Evolutionary conservation across 2,797 vertebrate species (phyloP).

Genomic region (Neomorphus geoffroyi): DNA sequence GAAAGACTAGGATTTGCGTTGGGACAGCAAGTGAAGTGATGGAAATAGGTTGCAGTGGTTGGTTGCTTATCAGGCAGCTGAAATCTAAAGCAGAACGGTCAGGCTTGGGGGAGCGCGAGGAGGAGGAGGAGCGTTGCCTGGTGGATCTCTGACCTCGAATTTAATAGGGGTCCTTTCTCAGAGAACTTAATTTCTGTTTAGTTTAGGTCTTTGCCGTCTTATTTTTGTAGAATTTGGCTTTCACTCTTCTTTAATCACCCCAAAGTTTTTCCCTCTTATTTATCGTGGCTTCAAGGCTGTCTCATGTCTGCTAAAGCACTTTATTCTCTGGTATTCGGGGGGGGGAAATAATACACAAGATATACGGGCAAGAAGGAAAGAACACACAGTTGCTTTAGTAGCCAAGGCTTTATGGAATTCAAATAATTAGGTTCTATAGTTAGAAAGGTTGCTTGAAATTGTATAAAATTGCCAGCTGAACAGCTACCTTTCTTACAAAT

Average conservation of each 20-base stretch:
- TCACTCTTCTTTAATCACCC: accelerated
- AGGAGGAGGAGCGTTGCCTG: not conserved
- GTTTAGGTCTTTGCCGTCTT: not conserved
- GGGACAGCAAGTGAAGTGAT: not conserved
- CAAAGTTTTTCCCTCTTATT: not conserved
- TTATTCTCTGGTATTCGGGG: not conserved
- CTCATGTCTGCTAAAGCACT: not conserved
- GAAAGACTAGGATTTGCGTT: not conserved
- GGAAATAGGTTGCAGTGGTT: not conserved
- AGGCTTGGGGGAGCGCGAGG: not conserved
- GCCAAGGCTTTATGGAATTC: not conserved
- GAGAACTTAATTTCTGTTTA: not conserved
- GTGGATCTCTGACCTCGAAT: not conserved
- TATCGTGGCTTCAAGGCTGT: not conserved
- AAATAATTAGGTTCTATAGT: not conserved
- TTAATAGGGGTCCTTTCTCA: not conserved
- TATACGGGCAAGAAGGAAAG: not conserved
- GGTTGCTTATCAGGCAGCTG: not conserved
- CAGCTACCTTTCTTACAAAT: not conserved
- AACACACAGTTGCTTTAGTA: not conserved
- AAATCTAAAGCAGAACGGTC: not conserved
- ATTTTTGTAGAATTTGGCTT: not conserved
- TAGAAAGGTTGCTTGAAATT: not conserved
- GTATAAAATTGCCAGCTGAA: not conserved
- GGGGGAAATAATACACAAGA: not conserved